Base-by-base conservation (phyloP, 2,113 vertebrate species). In the Stegostoma tigrinum region DNA sequence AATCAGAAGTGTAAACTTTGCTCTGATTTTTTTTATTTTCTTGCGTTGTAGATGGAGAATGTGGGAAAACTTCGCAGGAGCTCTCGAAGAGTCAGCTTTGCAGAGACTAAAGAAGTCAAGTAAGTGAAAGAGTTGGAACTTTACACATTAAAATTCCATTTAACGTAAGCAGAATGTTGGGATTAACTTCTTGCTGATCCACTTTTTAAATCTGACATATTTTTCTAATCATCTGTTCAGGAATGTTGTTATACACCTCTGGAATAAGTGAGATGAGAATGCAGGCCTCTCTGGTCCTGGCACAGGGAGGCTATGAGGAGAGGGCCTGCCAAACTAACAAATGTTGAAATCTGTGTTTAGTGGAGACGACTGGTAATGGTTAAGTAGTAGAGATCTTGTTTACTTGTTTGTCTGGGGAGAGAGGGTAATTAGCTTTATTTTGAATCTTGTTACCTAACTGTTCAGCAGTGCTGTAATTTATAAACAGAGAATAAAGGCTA, bases 61-160 rank as follows among this genome's bases (percentile, higher is more conserved):
- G 66, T 72, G n/a, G 97, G 97, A 64, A 97, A 96, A 86, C 97
- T 96, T 38, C 96, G 96, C 96, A 98, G 97, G 96, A 98, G 96
- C 95, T 98, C 97, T 0, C 98, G 98, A 38, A 97, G 98, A n/a
- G 98, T 98, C 96, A 98, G 98, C 96, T 98, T 98, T 96, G 98
- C 98, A 8, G 97, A 98, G 96, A 98, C 97, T 95, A 98, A 95
- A 30, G 94, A 95, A 95, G 27, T 95, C 45, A 95, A 95, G 94
- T 95, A 52, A 95, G 94, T 98, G 96, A 97, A 97, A 97, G 98
- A 96, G 97, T 45, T 96, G 45, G 70, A 72, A 34, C 67, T 95
- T 72, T 10, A 48, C 30, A 24, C 14, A 30, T 48, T 45, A 23
- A 42, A 95, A 55, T 45, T 93, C 27, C 45, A 52, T 24, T 30